Evolutionary conservation across 1,140 invertebrate species (phyloP), one percentile per base, ranked within the genome.

Genomic region (Limonius californicus): DNA sequence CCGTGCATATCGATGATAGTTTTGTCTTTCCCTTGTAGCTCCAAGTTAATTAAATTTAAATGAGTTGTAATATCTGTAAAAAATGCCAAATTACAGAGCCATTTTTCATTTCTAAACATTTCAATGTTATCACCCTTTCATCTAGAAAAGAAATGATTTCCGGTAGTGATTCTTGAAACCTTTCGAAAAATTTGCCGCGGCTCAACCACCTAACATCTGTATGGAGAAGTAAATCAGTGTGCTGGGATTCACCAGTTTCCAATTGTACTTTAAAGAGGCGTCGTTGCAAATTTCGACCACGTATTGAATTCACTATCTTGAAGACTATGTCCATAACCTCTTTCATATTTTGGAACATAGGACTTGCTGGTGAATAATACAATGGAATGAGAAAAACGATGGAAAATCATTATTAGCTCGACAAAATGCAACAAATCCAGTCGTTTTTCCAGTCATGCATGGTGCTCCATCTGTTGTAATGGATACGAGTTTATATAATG

Each of bases 241-340:
- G 50, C 32, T 64, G 27, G 19, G 50, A 54, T 27, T 60, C 61
- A 39, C 45, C 54, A 59, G 21, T 7, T 53, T 59, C 58, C 42
- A 59, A 53, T 53, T 59, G 58, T 18, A 35, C 20, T 42, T 54
- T 53, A 35, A 64, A 59, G 45, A 54, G 57, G 47, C 64, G 67
- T 70, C 65, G 72, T 75, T 70, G 74, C 15, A 50, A 18, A 32
- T 32, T n/a, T n/a, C n/a, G n/a, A n/a, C n/a, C n/a, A n/a, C n/a
- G n/a, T n/a, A n/a, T n/a, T n/a, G 54, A 62, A 27, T 62, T 58
- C 39, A 58, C 43, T 20, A 63, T 63, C 57, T 62, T 62, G 18
- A 19, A 58, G 19, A 21, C 43, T 30, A 63, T 58, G 42, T 19
- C 20, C 61, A 58, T 63, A 35, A 53, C 43, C 2, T 56, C 60